Base-by-base conservation (phyloP, 2,888 invertebrate genomes). In the Chaitophorus viminalis region DNA sequence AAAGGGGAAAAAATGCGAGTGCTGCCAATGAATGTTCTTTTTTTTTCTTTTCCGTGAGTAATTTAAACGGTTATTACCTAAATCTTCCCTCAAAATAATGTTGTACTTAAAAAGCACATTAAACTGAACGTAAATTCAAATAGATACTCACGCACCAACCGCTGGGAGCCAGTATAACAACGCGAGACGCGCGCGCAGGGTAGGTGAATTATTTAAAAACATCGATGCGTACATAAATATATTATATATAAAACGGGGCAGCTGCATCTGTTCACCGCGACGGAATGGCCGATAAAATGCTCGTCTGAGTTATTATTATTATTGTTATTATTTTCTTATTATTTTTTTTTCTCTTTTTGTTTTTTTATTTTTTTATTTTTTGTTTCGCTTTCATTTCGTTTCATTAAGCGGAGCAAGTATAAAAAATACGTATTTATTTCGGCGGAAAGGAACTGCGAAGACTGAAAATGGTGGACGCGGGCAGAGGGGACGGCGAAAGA, bases 51-150 rank as follows among this genome's bases (percentile, higher is more conserved):
- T 52, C 76, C 21, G 54, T n/a, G 33, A 83, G 83, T 84, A 75
- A 84, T 76, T 84, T 65, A 84, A 84, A 84, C 75, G 83, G 75
- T 84, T 84, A 84, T 84, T 84, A 46, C 46, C 46, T 46, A 84
- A 84, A 84, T 84, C 83, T 75, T 65, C 83, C 65, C 65, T 65
- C 75, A 18, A 60, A 75, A 84, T 84, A 84, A 84, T 60, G 39
- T 65, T 11, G 65, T 76, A 76, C 83, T 65, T 25, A 76, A 76
- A 84, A 84, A 39, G 11, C 74, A 36, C 83, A 83, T 83, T 83
- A 83, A 60, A 74, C 60, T 18, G n/a, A 75, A 83, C 74, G 54
- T 75, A 83, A 83, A 83, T 83, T 83, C 83, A 31, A 83, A 83
- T 83, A 74, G 33, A 52, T 52, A 70, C 82, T n/a, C 75, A 1